Conservation (phyloP, 2,797 vertebrate species). For the Chelmon rostratus region DNA sequence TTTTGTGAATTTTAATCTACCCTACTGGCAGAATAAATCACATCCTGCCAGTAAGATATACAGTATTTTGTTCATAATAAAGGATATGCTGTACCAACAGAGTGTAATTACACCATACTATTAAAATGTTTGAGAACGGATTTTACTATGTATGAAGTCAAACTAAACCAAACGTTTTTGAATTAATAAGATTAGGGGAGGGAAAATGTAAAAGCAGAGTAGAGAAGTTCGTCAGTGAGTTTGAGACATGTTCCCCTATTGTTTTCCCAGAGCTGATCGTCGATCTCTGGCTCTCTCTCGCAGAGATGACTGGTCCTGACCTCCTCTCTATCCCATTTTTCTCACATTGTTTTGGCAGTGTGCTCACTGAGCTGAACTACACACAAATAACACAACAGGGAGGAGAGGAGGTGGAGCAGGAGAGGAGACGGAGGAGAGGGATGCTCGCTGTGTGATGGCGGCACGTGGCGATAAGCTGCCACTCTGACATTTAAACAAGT, state of each 20-base stretch:
- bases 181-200: background rate
- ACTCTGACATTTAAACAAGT: conserved; percentile 79
- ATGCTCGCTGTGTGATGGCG: conserved; percentile 33
- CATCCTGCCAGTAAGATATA: background rate
- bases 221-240: background rate
- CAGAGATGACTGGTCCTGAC: conserved; percentile 50
- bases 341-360: conserved; percentile 56
- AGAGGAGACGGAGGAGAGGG: conserved; percentile 25
- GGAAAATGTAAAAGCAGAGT: background rate
- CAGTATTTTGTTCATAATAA: background rate
- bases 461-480: conserved; percentile 61
- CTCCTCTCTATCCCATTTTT: conserved; percentile 50
- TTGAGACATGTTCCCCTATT: conserved; percentile 6
- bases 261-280: conserved; percentile 32
- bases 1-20: background rate
- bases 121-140: background rate
- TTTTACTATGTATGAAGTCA: conserved; percentile 3
- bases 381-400: conserved; percentile 62
- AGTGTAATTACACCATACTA: background rate
- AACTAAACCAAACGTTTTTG: background rate
- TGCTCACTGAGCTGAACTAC: conserved; percentile 58
- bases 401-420: conserved; percentile 28
- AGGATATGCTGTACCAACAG: background rate
- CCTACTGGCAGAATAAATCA: background rate
- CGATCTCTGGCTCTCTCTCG: conserved; percentile 25